These are phyloP conservation scores for Carcharodon carcharias DNA, from an alignment of 2,797 vertebrate genomes.

Conservation along the genomic window DNA sequence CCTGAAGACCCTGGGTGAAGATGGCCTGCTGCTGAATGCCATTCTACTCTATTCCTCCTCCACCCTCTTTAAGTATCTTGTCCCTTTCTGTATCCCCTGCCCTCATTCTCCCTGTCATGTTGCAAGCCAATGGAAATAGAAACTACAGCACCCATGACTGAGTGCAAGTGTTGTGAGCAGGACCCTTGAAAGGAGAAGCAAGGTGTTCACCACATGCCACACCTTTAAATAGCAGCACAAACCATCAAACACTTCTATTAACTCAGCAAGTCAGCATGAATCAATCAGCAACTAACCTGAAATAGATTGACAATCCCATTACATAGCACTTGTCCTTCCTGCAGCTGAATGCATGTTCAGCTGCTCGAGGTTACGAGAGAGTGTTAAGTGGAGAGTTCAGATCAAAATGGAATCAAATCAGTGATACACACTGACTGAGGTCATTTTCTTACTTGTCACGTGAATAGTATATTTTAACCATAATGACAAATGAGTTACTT, in stretches of 20 bases:
- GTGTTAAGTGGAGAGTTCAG: not conserved
- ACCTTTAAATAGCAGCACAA: not conserved
- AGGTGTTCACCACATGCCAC: not conserved
- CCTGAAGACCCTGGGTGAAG: too few relatives aligned
- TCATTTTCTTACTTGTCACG: not conserved
- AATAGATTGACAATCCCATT: not conserved
- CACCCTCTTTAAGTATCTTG: not conserved
- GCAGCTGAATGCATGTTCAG: not conserved
- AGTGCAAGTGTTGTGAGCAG: not conserved
- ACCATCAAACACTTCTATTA: not conserved
- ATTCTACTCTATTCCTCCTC: not conserved
- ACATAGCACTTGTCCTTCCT: not conserved
- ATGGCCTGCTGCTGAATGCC: too few relatives aligned
- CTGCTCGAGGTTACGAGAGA: not conserved
- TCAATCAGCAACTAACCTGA: not conserved
- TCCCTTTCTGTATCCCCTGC: not conserved
- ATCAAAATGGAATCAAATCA: not conserved
- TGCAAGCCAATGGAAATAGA: too few relatives aligned
- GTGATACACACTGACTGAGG: not conserved
- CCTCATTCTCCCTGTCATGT: not conserved
- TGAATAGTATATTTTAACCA: too few relatives aligned
- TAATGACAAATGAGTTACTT: too few relatives aligned
- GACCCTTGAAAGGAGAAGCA: not conserved
- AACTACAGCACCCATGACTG: not conserved
- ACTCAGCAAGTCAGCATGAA: not conserved